Evolutionary conservation across 2,888 invertebrate species (phyloP), one percentile per base, ranked within the genome.

Genomic region (Eupeodes latifasciatus): DNA sequence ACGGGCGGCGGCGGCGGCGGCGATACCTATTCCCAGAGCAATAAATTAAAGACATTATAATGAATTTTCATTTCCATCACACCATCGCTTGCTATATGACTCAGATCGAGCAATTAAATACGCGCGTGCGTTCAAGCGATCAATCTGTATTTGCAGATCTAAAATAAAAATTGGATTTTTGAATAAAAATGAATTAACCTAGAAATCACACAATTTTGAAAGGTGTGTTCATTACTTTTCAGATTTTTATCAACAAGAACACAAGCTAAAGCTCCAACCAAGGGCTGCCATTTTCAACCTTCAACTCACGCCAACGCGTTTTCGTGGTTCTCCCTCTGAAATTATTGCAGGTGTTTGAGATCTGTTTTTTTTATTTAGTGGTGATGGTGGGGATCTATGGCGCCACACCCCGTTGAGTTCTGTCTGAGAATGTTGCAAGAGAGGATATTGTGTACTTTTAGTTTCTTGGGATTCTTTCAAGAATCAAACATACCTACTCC

Each of bases 321-420:
- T 75, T 27, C 27, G 27, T 27, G 27, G 27, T 3, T 1, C 27
- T 27, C 74, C 74, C 74, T 62, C 75, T 64, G 67, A 62, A 85
- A 85, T 81, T 12, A 61, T 83, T 71, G 71, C 81, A 87, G 86
- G 86, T 89, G 89, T 80, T 79, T 75, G 40, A 64, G 16, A 14
- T 47, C 3, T 27, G 27, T n/a, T 59, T 36, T 55, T 5, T 19
- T 6, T 72, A 34, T 11, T 9, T 19, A 19, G 34, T 67, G 3
- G 49, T 1, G 1, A 5, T 40, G 27, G 1, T 27, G 27, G 27
- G 27, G 27, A 27, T 16, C 19, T 27, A 19, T 66, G 89, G 89
- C 89, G 89, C 89, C 89, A 89, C 79, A 76, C 79, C 89, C 89
- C 71, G 85, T 89, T 86, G 89, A 59, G 85, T 34, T 57, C 27